Conservation (phyloP, 2,113 vertebrate genomes). For the Phrynosoma platyrhinos region DNA sequence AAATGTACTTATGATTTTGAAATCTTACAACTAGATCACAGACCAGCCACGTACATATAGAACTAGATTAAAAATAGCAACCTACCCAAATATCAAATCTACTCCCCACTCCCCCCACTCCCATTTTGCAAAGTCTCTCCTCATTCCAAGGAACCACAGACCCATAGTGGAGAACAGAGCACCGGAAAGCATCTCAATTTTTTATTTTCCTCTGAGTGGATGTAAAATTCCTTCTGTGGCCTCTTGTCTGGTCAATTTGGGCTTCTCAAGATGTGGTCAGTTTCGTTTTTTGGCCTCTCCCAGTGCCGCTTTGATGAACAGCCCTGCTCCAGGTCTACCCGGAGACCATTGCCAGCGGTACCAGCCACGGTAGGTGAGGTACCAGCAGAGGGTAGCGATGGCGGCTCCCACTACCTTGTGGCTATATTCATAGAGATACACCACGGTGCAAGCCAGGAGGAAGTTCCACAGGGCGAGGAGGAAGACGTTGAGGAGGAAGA, state of each 20-base stretch:
- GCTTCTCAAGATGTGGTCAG: not conserved
- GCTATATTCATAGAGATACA: constrained; percentile 82
- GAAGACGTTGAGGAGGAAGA: constrained; percentile 84
- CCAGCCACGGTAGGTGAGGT: constrained; percentile 85
- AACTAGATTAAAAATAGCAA: not conserved
- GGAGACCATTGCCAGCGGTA: constrained; percentile 82
- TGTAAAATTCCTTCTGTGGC: fast-evolving
- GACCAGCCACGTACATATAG: not conserved
- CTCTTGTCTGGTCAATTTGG: not conserved
- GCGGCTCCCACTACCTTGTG: constrained; percentile 84
- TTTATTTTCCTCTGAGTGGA: not conserved
- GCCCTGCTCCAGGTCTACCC: constrained; percentile 84
- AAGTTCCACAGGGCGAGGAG: constrained; percentile 83
- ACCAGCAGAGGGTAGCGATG: constrained; percentile 84
- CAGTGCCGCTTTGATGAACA: constrained; percentile 67
- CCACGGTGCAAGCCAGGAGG: constrained; percentile 80
- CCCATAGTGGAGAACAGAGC: not conserved
- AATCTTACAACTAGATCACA: not conserved
- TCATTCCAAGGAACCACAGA: not conserved
- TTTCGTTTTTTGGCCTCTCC: constrained; percentile 8
- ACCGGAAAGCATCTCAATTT: not conserved
- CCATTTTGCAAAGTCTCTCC: not conserved
- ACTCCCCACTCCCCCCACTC: too few relatives aligned
- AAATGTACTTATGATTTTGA: too few relatives aligned
- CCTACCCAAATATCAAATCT: not conserved